Conservation (phyloP, 1,140 invertebrate species). For the Oreohelix idahoensis region DNA sequence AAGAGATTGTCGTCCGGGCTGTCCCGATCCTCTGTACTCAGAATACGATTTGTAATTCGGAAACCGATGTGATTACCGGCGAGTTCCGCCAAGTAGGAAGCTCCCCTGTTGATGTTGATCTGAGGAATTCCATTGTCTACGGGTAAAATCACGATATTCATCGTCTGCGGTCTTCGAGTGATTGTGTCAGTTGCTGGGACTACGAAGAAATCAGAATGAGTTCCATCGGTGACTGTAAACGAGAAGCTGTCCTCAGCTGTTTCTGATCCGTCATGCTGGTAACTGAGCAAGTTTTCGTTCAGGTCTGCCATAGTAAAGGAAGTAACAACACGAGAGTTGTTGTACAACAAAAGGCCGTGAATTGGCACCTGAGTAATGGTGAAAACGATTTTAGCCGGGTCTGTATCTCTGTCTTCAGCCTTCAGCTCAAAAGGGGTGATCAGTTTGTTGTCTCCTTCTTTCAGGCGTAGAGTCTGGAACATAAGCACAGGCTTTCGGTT, state of each 20-base stretch:
- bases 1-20: slow-evolving; percentile 58
- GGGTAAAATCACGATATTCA: slow-evolving; percentile 70
- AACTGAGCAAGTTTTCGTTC: slow-evolving; percentile 69
- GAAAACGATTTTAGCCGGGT: slow-evolving; percentile 65
- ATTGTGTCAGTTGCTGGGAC: slow-evolving; percentile 63
- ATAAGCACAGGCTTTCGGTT: slow-evolving; percentile 73
- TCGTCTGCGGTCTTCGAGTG: slow-evolving; percentile 63
- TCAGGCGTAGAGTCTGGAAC: slow-evolving; percentile 64
- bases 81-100: slow-evolving; percentile 56
- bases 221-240: slow-evolving; percentile 72
- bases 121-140: slow-evolving; percentile 71
- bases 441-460: slow-evolving; percentile 68
- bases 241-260: slow-evolving; percentile 71
- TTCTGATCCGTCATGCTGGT: slow-evolving; percentile 73
- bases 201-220: slow-evolving; percentile 71
- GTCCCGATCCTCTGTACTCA: slow-evolving; percentile 71
- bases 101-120: slow-evolving; percentile 63
- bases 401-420: slow-evolving; percentile 72
- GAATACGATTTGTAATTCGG: slow-evolving; percentile 56
- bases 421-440: slow-evolving; percentile 73
- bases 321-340: slow-evolving; percentile 59
- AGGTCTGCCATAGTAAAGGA: slow-evolving; percentile 71
- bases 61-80: slow-evolving; percentile 60
- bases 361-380: slow-evolving; percentile 69
- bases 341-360: slow-evolving; percentile 70